phyloP scores from a whole-genome alignment of 2,888 invertebrate species.

The Megalurothrips usitatus region DNA sequence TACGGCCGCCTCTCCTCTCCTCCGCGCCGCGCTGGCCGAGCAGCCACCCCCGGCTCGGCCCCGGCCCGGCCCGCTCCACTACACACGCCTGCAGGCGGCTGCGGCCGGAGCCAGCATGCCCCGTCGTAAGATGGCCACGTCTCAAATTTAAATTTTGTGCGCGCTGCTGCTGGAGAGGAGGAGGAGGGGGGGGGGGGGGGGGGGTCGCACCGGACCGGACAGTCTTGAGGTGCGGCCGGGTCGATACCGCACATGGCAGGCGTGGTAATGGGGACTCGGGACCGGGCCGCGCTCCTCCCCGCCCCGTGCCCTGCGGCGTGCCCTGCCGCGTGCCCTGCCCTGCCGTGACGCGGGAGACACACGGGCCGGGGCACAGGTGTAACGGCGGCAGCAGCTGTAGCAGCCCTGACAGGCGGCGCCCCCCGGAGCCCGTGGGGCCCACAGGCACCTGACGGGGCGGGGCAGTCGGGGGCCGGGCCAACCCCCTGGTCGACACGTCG shows the following conservation, averaged over 20 bases:
- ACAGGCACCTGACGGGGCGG: no score
- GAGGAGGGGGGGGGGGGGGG: neutral
- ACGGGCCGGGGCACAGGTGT: neutral
- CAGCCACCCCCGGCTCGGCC: neutral
- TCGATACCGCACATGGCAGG: neutral
- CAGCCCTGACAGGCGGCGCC: neutral
- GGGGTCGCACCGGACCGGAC: no score
- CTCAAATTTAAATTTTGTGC: slow-evolving; percentile 11
- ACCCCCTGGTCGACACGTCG: no score
- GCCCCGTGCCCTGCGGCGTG: neutral
- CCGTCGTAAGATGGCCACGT: neutral
- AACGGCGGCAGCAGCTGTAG: neutral
- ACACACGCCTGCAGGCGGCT: no score
- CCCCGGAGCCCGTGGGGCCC: no score
- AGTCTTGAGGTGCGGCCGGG: slow-evolving; percentile 1
- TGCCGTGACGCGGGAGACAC: neutral
- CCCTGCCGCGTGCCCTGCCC: neutral
- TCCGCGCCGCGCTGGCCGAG: neutral
- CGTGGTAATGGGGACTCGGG: neutral
- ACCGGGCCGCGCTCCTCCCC: neutral
- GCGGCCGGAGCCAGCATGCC: no score
- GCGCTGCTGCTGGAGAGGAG: neutral
- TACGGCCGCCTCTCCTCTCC: neutral
- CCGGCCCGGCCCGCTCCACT: neutral
- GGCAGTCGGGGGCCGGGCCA: no score